These are phyloP conservation scores for Augochlora pura DNA, from an alignment of 1,140 invertebrate species.

Conservation along the genomic window DNA sequence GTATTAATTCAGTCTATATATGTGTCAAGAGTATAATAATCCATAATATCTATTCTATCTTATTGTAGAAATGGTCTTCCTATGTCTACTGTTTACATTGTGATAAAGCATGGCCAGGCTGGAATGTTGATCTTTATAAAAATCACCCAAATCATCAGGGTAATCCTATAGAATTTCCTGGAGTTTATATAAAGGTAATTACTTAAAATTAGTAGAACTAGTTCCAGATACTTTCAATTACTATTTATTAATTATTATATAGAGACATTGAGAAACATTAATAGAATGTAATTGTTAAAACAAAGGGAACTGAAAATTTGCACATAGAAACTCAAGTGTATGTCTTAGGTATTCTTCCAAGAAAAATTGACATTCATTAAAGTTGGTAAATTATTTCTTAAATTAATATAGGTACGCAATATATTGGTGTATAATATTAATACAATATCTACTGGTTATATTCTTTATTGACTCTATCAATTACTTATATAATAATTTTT, in stretches of 20 bases:
- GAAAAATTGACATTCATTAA: not conserved
- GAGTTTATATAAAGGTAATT: constrained; percentile 84
- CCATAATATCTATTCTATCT: not conserved
- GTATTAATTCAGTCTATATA: not conserved
- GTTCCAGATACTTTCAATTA: constrained; percentile 2
- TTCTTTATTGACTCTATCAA: no score
- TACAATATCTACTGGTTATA: no score
- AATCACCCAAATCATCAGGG: constrained; percentile 85
- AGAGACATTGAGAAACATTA: no score
- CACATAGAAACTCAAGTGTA: not conserved
- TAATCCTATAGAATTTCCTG: constrained; percentile 83
- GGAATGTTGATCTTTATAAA: constrained; percentile 82
- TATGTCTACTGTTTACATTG: constrained; percentile 90
- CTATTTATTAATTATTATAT: not conserved
- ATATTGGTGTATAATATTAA: no score
- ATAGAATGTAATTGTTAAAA: no score
- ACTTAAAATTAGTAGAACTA: not conserved
- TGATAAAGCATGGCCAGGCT: constrained; percentile 87
- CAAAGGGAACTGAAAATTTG: no score
- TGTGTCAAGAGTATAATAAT: not conserved
- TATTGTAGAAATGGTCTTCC: constrained; percentile 79
- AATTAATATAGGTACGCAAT: no score
- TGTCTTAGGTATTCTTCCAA: not conserved
- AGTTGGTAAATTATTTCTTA: no score
- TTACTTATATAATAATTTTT: no score